Conservation (phyloP, 2,113 vertebrate species). For the Muscicapa adusta region DNA sequence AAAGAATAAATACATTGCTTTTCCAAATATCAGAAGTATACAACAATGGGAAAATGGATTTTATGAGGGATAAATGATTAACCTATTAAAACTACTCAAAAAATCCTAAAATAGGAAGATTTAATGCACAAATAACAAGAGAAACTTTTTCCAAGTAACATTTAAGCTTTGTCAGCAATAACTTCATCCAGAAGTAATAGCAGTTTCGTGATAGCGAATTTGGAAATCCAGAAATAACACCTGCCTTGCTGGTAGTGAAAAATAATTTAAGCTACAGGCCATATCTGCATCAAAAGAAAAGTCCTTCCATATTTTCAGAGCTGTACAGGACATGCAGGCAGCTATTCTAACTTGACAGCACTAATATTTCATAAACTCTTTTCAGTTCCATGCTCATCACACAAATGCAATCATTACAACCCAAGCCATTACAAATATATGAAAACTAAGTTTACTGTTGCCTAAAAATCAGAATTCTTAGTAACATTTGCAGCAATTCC, state of each 20-base stretch:
- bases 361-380: background rate
- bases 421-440: background rate
- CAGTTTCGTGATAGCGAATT: fast-evolving
- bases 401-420: background rate
- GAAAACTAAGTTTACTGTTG: background rate
- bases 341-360: background rate
- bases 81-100: background rate
- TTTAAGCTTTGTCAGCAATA: background rate
- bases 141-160: background rate
- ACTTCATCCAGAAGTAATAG: background rate
- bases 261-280: background rate
- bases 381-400: background rate
- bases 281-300: background rate
- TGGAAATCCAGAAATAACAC: background rate
- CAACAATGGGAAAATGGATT: background rate
- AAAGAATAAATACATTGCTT: background rate
- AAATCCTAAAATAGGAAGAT: background rate
- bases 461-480: background rate
- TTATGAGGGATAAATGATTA: background rate
- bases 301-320: background rate
- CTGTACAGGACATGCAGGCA: background rate
- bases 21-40: background rate
- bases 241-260: background rate
- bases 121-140: background rate
- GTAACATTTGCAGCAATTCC: background rate